A percentile compares a stretch with the other conserved stretches of the same genome.
These are phyloP conservation scores for Polypedilum vanderplanki DNA, from an alignment of 1,140 invertebrate genomes.

Conservation along the genomic window DNA sequence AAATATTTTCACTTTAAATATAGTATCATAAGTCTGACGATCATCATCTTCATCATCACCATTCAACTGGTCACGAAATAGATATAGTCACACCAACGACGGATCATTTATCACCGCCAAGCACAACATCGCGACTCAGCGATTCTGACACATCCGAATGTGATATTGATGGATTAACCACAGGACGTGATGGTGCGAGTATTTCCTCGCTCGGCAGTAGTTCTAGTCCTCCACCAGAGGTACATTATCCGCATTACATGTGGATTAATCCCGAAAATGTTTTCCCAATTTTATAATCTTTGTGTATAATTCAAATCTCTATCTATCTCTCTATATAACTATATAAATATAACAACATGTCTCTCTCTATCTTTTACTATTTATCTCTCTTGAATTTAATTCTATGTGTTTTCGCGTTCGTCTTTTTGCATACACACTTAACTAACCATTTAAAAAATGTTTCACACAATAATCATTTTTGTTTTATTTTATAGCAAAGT, in stretches of 20 bases:
- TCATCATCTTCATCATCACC: background rate
- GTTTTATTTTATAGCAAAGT: too few species aligned
- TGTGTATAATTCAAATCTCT: too few species aligned
- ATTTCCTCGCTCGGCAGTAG: constrained; percentile 84
- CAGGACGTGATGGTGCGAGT: constrained; percentile 64
- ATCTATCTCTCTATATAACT: too few species aligned
- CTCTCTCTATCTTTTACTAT: too few species aligned
- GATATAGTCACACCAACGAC: constrained; percentile 61
- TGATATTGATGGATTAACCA: constrained; percentile 68
- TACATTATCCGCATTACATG: constrained; percentile 34
- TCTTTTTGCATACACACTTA: too few species aligned
- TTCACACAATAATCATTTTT: too few species aligned
- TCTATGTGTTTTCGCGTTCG: too few species aligned
- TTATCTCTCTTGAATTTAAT: too few species aligned
- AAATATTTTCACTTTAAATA: constrained; percentile 13
- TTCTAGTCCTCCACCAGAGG: constrained; percentile 60
- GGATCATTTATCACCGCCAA: constrained; percentile 88
- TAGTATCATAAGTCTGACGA: constrained; percentile 18
- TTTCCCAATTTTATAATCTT: too few species aligned
- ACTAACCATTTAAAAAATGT: too few species aligned
- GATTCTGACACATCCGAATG: constrained; percentile 89
- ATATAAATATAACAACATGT: too few species aligned
- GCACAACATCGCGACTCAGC: constrained; percentile 77
- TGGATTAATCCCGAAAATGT: too few species aligned
- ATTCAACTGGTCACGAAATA: constrained; percentile 38